Evolutionary conservation across 2,888 invertebrate genomes (phyloP), one percentile per base, ranked within the genome.

Genomic region (Molanna angustata): DNA sequence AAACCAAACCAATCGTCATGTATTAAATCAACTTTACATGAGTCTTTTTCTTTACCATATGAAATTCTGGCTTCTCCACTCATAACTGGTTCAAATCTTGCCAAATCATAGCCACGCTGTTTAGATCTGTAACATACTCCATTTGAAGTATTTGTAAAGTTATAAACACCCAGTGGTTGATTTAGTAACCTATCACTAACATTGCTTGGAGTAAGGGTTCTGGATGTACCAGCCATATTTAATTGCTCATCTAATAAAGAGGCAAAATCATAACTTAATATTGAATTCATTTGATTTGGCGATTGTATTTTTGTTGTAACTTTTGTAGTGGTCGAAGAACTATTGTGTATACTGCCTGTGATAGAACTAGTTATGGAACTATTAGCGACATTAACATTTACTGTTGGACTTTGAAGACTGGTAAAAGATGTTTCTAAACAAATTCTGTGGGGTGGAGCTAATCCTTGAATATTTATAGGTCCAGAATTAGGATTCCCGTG

Each of bases 341-440:
- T 60, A 37, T 58, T 58, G 42, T 58, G 53, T 11, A 54, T 44
- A 22, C 60, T 60, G 6, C 56, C 58, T 2, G 58, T 56, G 11
- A 56, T 22, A 1, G 59, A 59, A 37, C 57, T 59, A 4, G 52
- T 48, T 14, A 55, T 52, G 3, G 59, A 59, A 39, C 57, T 59
- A 31, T 53, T 53, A n/a, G 49, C 44, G 18, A 40, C 37, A 13
- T 51, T 51, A 22, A 56, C 42, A 35, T 54, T 49, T 33, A 65
- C 65, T n/a, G 70, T 67, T 1, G 78, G 78, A 61, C 79, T 80
- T 63, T 82, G 83, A 21, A 86, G 69, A 56, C 84, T 85, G 18
- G 87, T 85, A 69, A 88, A 88, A 63, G 86, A 87, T 9, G 88
- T 88, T 69, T 89, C 89, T 56, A 88, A 73, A 64, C 82, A 84